A percentile compares a stretch with the other conserved stretches of the same genome.
Evolutionary conservation across 2,888 invertebrate genomes (phyloP).

Genomic region (Mechanitis mazaeus): DNA sequence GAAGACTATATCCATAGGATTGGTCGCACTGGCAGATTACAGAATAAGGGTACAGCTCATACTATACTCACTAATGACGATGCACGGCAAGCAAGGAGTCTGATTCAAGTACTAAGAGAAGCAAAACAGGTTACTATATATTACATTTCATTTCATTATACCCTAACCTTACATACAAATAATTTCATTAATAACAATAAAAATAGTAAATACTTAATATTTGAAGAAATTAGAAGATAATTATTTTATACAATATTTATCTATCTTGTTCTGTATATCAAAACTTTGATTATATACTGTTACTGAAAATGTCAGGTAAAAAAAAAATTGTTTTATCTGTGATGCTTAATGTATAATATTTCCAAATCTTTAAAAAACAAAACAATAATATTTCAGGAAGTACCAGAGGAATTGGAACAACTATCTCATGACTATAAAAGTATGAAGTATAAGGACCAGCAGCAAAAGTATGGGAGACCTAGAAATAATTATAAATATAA

Average conservation of each 20-base stretch:
- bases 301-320: no score
- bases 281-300: no score
- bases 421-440: conserved; percentile 44
- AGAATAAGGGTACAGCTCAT: conserved; percentile 83
- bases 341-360: no score
- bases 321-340: no score
- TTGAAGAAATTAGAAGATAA: no score
- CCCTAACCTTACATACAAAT: no score
- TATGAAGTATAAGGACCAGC: conserved; percentile 41
- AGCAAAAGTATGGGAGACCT: conserved; percentile 38
- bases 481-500: conserved; percentile 33
- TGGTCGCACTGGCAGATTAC: conserved; percentile 82
- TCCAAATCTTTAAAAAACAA: no score
- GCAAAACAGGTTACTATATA: conserved; percentile 78
- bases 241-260: no score
- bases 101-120: conserved; percentile 82
- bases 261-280: no score
- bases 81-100: conserved; percentile 79
- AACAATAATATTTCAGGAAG: conserved; percentile 15
- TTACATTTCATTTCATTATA: no score
- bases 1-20: conserved; percentile 89
- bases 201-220: no score
- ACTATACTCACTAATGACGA: conserved; percentile 83
- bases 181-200: no score
- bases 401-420: conserved; percentile 35